Evolutionary conservation across 2,888 invertebrate genomes (phyloP), one percentile per base, ranked within the genome.

Genomic region (Pammene aurita): DNA sequence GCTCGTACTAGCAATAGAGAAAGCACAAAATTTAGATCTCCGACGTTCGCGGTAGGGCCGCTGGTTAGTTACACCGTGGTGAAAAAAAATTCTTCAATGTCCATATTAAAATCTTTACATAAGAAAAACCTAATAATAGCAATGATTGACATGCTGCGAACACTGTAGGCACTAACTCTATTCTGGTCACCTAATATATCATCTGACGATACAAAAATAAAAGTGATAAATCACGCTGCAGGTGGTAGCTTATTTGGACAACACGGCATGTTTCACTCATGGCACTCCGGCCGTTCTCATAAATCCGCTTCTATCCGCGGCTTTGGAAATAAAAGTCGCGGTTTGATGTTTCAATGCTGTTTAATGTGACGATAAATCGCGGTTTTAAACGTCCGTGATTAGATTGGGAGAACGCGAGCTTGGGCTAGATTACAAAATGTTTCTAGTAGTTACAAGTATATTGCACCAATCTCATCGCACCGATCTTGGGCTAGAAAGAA

Each of bases 171-270:
- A 35, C 34, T 56, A 26, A 18, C 16, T 44, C 57, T 67, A 42
- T 62, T 62, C 62, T 42, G n/a, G 56, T 63, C 34, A 44, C 38
- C 57, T 41, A 58, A 54, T 54, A 44, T 61, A 66, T 69, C 58
- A 71, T 70, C 68, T 63, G 63, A 34, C 18, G 66, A 63, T 70
- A 64, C 70, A 73, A 75, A 77, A 75, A 76, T 74, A 74, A 73
- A 71, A 72, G 56, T 67, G 46, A 75, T 77, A 77, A 80, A 80
- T 75, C 72, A 64, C 64, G 64, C 61, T 55, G 71, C 72, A 74
- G 76, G 79, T 80, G 78, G 80, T 75, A 77, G 79, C 80, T 78
- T 82, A 80, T 82, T 80, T 78, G 74, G 74, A 76, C 78, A 80
- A 78, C 79, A 78, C 77, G 77, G 79, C 76, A 66, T 72, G 73